These are phyloP conservation scores for Actinia equina DNA, from an alignment of 64 coral and sea anemone species.

Conservation along the genomic window DNA sequence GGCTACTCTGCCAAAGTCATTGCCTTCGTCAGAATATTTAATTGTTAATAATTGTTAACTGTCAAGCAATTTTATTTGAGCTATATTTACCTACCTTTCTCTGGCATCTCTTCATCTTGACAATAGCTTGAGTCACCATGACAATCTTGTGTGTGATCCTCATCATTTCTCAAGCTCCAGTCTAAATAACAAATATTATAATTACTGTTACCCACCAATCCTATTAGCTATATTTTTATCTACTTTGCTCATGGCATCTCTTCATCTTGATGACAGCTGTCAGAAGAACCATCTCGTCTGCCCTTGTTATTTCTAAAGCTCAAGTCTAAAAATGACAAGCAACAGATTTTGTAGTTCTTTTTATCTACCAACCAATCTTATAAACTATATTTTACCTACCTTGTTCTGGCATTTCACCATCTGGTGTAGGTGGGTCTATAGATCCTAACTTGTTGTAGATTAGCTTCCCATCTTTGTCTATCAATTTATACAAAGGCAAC, in stretches of 20 bases:
- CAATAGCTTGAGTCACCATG: not conserved
- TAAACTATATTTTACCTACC: not conserved
- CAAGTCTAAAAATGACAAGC: too few relatives aligned
- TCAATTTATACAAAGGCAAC: not conserved
- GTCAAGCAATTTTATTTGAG: not conserved
- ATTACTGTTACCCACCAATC: not conserved
- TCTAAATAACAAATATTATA: not conserved
- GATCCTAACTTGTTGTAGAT: not conserved
- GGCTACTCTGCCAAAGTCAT: not conserved
- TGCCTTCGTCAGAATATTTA: not conserved
- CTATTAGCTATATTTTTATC: too few relatives aligned
- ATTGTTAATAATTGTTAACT: not conserved
- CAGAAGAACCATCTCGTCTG: too few relatives aligned
- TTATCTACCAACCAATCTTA: not conserved
- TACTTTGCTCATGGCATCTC: too few relatives aligned
- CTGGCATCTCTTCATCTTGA: not conserved
- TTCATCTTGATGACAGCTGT: too few relatives aligned
- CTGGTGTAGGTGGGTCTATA: not conserved
- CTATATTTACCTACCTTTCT: not conserved
- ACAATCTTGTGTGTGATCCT: not conserved
- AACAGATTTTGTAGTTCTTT: too few relatives aligned
- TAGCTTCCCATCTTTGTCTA: conserved; percentile 17
- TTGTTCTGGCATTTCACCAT: not conserved
- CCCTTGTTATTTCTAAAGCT: too few relatives aligned
- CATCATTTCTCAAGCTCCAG: not conserved